Conservation (phyloP, 2,888 invertebrate genomes). For the Melanostoma mellinum region DNA sequence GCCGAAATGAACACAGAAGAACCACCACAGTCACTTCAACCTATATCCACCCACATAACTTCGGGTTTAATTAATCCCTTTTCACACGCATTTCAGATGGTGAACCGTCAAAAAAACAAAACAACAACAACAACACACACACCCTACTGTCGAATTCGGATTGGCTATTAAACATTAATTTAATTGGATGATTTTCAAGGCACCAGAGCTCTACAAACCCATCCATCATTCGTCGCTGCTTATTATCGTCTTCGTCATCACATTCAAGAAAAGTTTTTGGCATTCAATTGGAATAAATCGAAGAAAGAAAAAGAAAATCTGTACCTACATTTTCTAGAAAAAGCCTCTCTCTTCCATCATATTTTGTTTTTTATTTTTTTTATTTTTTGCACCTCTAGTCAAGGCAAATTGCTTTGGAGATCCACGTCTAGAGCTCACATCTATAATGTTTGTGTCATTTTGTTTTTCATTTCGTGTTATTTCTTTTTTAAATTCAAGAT, state of each 20-base stretch:
- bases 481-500: slow-evolving; percentile 9
- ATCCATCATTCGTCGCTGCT: slow-evolving; percentile 48
- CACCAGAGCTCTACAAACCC: slow-evolving; percentile 30
- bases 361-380: no score
- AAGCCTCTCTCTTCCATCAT: background rate
- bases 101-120: background rate
- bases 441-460: slow-evolving; percentile 19
- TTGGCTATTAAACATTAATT: slow-evolving; percentile 45
- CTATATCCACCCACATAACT: background rate
- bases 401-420: slow-evolving; percentile 34
- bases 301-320: slow-evolving; percentile 8
- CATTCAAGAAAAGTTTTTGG: slow-evolving; percentile 21
- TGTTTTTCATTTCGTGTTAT: background rate
- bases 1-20: slow-evolving; percentile 20
- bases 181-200: slow-evolving; percentile 55
- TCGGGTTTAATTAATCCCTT: slow-evolving; percentile 29
- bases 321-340: background rate
- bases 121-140: slow-evolving; percentile 3
- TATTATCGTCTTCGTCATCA: slow-evolving; percentile 20
- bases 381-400: slow-evolving; percentile 20
- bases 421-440: slow-evolving; percentile 4
- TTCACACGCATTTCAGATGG: slow-evolving; percentile 11
- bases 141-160: slow-evolving; percentile 20
- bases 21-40: background rate
- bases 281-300: slow-evolving; percentile 6